Evolutionary conservation across 2,113 vertebrate species (phyloP), one percentile per base, ranked within the genome.

Genomic region (Oncorhynchus clarkii): DNA sequence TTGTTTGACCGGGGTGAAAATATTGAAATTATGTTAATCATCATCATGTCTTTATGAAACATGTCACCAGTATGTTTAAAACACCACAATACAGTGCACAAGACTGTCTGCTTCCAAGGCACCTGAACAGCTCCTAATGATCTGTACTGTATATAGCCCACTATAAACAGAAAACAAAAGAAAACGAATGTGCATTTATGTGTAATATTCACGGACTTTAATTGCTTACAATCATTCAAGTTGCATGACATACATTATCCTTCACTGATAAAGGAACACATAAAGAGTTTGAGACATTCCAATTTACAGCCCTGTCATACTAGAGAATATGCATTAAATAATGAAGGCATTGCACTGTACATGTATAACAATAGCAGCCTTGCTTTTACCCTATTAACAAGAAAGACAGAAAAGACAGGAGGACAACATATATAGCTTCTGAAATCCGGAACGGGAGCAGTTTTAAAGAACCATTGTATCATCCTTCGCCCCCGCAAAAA

Each of bases 71-170:
- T 93, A 96, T 93, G 95, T 88, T 89, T 93, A 88, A 93, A 95
- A 97, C 95, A 95, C 90, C 95, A 97, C 95, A 93, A 95, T 89
- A 95, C 94, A 96, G 95, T 96, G 96, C 94, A 97, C 88, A 91
- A 54, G 80, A 91, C 80, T 86, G 39, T 45, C 9, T 11, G 87
- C 89, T 88, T 90, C 93, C 93, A 93, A 88, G 86, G 89, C 84
- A 88, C 85, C 88, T 92, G 89, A 93, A 93, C 92, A 94, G 90
- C 89, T 88, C 16, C 78, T 81, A 85, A 89, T 79, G 82, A 80
- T 83, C 70, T 79, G 7, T 22, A 62, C 59, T 45, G 11, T 45
- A 45, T 45, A 12, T 45, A 45, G 9, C 39, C 9, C 9, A 11
- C 39, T 11, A 70, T 76, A 76, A 82, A 87, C 83, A 86, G 85